Percentiles rank a stretch among this genome's conserved stretches.
phyloP scores from a whole-genome alignment of 2,888 invertebrate species.

The Spicauda simplicius region DNA sequence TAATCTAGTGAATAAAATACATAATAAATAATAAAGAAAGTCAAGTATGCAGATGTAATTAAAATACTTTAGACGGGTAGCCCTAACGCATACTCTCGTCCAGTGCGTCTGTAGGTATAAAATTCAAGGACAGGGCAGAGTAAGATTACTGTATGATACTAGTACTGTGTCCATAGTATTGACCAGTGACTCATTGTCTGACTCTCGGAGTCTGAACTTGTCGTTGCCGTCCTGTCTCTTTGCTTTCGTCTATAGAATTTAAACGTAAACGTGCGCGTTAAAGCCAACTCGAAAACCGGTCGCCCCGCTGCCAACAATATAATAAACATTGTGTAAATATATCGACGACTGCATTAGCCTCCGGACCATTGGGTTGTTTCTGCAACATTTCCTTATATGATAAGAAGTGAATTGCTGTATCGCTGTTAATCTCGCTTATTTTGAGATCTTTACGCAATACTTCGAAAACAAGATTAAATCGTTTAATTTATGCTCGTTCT shows the following conservation, averaged over 20 bases:
- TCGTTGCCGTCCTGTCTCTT: constrained; percentile 34
- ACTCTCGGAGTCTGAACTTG: constrained; percentile 3
- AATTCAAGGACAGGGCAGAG: too few species aligned
- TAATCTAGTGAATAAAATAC: too few species aligned
- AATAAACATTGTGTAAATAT: constrained; percentile 35
- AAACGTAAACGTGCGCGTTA: constrained; percentile 6
- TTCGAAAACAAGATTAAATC: constrained; percentile 12
- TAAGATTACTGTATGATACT: too few species aligned
- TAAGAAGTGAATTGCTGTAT: constrained; percentile 39
- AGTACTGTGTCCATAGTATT: too few species aligned
- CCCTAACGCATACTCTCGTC: too few species aligned
- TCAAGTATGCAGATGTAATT: too few species aligned
- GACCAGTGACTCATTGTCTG: constrained; percentile 40
- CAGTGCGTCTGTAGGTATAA: too few species aligned
- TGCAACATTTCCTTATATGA: constrained; percentile 44
- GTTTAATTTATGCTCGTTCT: neutral
- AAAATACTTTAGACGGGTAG: too few species aligned
- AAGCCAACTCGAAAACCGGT: constrained; percentile 31
- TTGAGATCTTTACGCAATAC: constrained; percentile 39
- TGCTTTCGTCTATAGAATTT: constrained; percentile 30
- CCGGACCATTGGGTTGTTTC: constrained; percentile 28
- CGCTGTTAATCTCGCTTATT: constrained; percentile 39
- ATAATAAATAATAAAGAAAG: too few species aligned
- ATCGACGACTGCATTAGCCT: constrained; percentile 38
- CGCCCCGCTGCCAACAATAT: constrained; percentile 33